A percentile compares a stretch with the other conserved stretches of the same genome.
Conservation (phyloP, 92 coral and sea anemone genomes). For the Zoanthus sociatus region DNA sequence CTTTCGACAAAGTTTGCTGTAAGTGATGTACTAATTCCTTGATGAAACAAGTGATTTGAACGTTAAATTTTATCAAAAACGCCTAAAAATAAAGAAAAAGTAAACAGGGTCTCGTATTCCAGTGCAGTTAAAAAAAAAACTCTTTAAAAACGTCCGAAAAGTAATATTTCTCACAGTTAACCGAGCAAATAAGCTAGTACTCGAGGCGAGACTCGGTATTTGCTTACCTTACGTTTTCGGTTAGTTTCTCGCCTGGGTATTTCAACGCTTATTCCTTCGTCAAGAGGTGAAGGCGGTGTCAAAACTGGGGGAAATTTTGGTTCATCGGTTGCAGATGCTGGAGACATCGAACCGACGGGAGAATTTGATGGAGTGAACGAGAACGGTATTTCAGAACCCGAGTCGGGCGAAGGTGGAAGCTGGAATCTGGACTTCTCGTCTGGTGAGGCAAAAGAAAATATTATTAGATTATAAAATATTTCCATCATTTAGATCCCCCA, state of each 20-base stretch:
- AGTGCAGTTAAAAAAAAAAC: no score
- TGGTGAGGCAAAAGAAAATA: slow-evolving; percentile 31
- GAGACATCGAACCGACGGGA: slow-evolving; percentile 70
- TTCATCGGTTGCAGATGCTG: slow-evolving; percentile 66
- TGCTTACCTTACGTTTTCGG: slow-evolving; percentile 83
- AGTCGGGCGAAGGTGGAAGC: slow-evolving; percentile 85
- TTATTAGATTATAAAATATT: slow-evolving; percentile 21
- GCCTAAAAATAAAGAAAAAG: no score
- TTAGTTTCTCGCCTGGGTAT: slow-evolving; percentile 76
- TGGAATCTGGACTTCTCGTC: slow-evolving; percentile 65
- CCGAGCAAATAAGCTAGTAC: slow-evolving; percentile 23
- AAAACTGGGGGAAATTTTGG: slow-evolving; percentile 61
- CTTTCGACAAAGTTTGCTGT: no score
- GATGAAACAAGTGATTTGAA: no score
- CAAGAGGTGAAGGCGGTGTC: slow-evolving; percentile 67
- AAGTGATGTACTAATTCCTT: no score
- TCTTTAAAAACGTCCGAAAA: not conserved
- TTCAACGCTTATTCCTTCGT: slow-evolving; percentile 87
- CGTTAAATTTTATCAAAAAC: no score
- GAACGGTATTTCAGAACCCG: slow-evolving; percentile 83
- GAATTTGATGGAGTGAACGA: slow-evolving; percentile 67
- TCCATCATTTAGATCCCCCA: slow-evolving; percentile 2
- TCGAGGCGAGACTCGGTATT: not conserved
- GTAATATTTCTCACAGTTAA: not conserved
- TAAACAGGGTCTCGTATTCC: no score